Evolutionary conservation across 2,888 invertebrate genomes (phyloP).

Genomic region (Thera britannica): DNA sequence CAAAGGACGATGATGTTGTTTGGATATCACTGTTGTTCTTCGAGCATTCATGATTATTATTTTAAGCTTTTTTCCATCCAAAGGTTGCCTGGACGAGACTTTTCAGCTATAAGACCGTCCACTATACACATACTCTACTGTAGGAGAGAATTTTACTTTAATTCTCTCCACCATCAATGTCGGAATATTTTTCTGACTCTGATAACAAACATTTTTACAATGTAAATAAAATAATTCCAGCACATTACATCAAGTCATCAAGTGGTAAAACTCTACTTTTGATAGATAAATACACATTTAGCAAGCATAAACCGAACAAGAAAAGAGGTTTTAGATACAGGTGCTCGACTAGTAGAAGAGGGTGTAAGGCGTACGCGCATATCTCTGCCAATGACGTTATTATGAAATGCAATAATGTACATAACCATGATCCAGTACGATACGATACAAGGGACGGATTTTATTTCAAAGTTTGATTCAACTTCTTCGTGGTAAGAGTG

Average conservation of each 20-base stretch:
- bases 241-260: constrained; percentile 31
- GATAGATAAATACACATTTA: constrained; percentile 46
- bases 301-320: constrained; percentile 33
- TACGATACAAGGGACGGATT: constrained; percentile 29
- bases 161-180: too few species aligned
- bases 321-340: constrained; percentile 44
- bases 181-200: too few species aligned
- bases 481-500: too few species aligned
- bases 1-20: too few species aligned
- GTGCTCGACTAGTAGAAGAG: constrained; percentile 46
- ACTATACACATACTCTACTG: too few species aligned
- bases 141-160: too few species aligned
- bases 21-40: too few species aligned
- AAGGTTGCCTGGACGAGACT: too few species aligned
- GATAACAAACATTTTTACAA: too few species aligned
- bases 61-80: too few species aligned
- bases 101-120: too few species aligned
- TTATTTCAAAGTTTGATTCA: constrained; percentile 22
- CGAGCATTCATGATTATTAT: too few species aligned
- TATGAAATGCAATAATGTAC: constrained; percentile 21
- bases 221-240: constrained; percentile 30
- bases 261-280: constrained; percentile 40
- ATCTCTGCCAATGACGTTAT: constrained; percentile 37
- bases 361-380: constrained; percentile 46
- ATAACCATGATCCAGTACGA: constrained; percentile 40